Evolutionary conservation across 2,888 invertebrate species (phyloP), one percentile per base, ranked within the genome.

Genomic region (Monochamus alternatus): DNA sequence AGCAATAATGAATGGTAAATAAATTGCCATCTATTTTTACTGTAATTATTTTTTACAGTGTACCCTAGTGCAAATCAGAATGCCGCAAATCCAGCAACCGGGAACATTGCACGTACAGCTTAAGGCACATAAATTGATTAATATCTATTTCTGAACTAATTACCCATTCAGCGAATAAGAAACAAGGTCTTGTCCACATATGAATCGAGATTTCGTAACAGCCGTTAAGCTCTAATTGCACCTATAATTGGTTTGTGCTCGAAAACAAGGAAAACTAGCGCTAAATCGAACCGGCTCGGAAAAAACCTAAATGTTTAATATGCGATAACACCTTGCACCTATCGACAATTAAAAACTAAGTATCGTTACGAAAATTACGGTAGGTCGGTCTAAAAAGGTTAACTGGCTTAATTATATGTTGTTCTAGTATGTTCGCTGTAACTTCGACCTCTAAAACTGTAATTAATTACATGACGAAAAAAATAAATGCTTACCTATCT

Each of bases 141-240:
- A 75, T 84, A 84, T 84, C 84, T 81, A 84, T 85, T 85, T 86
- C 83, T 82, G 84, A 84, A 82, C 85, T 84, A 86, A 85, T 87
- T 86, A 84, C 76, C 79, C 74, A 75, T 72, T 75, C 72, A 67
- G 52, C 71, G 80, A 82, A 83, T 82, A 78, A 79, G 80, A 83
- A 84, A 82, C 82, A 81, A 84, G 85, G 83, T 83, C 84, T 85
- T 84, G 85, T 84, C 83, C 84, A 84, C 83, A 84, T 83, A 80
- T 80, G 77, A 82, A 78, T 77, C 75, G 79, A 77, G 78, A 82
- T 85, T 84, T 85, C 82, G 84, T 80, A 85, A 83, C 80, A 75
- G 80, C 80, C 82, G 85, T 85, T 82, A 84, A 81, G 85, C 84
- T 85, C 85, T 85, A 85, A 85, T 85, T 85, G 75, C 76, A 77